phyloP scores from a whole-genome alignment of 2,797 vertebrate species.

The Cynodonichthys magdalenae region DNA sequence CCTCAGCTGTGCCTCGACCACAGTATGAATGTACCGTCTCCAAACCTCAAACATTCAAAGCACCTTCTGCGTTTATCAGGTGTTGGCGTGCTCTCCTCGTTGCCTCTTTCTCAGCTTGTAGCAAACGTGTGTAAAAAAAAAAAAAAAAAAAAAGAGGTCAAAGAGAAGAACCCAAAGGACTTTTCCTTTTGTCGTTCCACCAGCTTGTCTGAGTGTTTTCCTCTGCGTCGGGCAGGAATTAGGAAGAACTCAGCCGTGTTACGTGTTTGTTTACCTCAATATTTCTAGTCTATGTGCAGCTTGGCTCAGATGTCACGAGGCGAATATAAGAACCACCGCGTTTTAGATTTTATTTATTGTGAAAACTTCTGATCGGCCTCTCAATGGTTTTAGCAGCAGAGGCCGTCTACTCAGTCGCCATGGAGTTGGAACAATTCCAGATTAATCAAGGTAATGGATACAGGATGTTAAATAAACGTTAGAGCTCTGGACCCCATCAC shows the following conservation, averaged over 20 bases:
- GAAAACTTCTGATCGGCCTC: neutral
- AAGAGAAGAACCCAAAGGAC: slow-evolving; percentile 67
- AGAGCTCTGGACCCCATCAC: slow-evolving; percentile 9
- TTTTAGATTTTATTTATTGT: slow-evolving; percentile 11
- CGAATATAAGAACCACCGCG: slow-evolving; percentile 34
- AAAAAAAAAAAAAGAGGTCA: neutral
- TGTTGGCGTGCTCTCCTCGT: slow-evolving; percentile 55
- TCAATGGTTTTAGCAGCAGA: neutral
- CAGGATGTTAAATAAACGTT: slow-evolving; percentile 7
- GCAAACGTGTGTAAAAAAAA: slow-evolving; percentile 16
- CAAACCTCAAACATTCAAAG: slow-evolving; percentile 78
- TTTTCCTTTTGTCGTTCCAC: slow-evolving; percentile 46
- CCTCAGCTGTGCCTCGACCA: slow-evolving; percentile 82
- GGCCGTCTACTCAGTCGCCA: neutral
- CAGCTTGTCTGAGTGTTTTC: slow-evolving; percentile 34
- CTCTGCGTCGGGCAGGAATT: slow-evolving; percentile 40
- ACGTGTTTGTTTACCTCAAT: slow-evolving; percentile 74
- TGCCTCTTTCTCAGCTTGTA: slow-evolving; percentile 70
- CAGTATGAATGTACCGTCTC: slow-evolving; percentile 83
- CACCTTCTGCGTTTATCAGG: slow-evolving; percentile 67
- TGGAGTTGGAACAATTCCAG: slow-evolving; percentile 19
- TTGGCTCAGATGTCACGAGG: slow-evolving; percentile 50
- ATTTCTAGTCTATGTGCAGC: slow-evolving; percentile 62
- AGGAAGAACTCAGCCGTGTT: slow-evolving; percentile 42
- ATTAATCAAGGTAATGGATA: slow-evolving; percentile 13